Percentiles rank a stretch among this genome's conserved stretches.
These are phyloP conservation scores for Sylvilagus floridanus DNA, from an alignment of 2,797 vertebrate species.

Conservation along the genomic window DNA sequence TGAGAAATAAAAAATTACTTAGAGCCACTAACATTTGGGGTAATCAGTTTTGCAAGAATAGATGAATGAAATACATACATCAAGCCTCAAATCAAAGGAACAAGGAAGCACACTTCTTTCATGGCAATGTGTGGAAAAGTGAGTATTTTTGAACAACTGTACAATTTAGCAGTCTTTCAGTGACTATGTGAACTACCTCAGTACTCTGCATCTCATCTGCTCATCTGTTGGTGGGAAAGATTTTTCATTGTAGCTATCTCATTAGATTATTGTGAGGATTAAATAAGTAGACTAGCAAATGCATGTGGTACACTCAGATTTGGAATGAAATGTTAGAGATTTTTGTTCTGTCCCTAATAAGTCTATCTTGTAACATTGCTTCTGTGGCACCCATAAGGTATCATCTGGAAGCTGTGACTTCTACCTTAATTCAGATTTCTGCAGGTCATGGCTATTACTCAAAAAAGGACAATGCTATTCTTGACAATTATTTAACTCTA, in stretches of 20 bases:
- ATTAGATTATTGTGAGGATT: neutral
- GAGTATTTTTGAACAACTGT: neutral
- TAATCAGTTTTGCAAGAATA: neutral
- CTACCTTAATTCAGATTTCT: neutral
- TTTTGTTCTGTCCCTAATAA: neutral
- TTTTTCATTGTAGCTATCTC: slow-evolving; percentile 11
- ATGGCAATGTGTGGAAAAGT: neutral
- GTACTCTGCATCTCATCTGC: neutral
- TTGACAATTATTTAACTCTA: neutral
- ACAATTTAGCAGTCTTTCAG: neutral
- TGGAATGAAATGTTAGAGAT: neutral
- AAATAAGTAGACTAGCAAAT: neutral
- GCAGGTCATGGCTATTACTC: neutral
- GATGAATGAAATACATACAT: neutral
- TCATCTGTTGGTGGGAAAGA: neutral
- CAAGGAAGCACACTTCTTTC: neutral
- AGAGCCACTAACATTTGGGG: neutral
- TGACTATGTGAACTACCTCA: neutral
- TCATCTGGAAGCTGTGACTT: neutral
- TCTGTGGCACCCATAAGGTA: neutral
- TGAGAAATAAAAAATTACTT: neutral
- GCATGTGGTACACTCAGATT: neutral
- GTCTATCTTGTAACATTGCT: neutral
- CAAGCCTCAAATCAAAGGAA: neutral
- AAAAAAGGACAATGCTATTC: neutral